Evolutionary conservation across 2,888 invertebrate species (phyloP).

Genomic region (Rhamnusium bicolor): DNA sequence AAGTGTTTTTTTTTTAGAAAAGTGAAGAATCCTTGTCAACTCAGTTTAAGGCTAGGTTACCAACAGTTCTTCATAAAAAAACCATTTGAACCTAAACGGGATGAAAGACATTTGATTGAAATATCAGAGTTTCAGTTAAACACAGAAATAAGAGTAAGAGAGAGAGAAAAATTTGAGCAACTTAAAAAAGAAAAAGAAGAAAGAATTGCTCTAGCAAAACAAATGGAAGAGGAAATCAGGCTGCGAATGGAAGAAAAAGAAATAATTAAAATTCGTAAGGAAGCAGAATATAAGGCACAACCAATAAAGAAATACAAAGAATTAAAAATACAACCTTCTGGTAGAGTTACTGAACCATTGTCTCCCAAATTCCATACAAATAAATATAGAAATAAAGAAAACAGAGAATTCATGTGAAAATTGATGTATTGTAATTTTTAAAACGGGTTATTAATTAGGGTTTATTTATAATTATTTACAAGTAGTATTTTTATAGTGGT

Average conservation of each 20-base stretch:
- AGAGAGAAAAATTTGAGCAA: conserved; percentile 77
- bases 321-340: conserved; percentile 73
- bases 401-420: conserved; percentile 37
- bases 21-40: conserved; percentile 63
- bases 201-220: conserved; percentile 53
- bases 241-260: conserved; percentile 70
- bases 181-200: conserved; percentile 74
- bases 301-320: conserved; percentile 75
- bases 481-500: too few species aligned
- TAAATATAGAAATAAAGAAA: conserved; percentile 54
- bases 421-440: too few species aligned
- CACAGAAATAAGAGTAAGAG: conserved; percentile 77
- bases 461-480: too few species aligned
- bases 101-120: conserved; percentile 70
- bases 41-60: conserved; percentile 77
- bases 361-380: conserved; percentile 74
- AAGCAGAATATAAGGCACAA: conserved; percentile 77
- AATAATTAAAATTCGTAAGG: conserved; percentile 73
- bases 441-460: too few species aligned
- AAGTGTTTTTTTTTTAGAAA: conserved; percentile 53
- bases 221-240: conserved; percentile 37
- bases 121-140: conserved; percentile 76
- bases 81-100: conserved; percentile 78
- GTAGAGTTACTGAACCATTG: conserved; percentile 77
- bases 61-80: conserved; percentile 76